Percentiles rank a stretch among this genome's conserved stretches.
These are phyloP conservation scores for Hipposideros larvatus DNA, from an alignment of 2,797 vertebrate species.

Conservation along the genomic window DNA sequence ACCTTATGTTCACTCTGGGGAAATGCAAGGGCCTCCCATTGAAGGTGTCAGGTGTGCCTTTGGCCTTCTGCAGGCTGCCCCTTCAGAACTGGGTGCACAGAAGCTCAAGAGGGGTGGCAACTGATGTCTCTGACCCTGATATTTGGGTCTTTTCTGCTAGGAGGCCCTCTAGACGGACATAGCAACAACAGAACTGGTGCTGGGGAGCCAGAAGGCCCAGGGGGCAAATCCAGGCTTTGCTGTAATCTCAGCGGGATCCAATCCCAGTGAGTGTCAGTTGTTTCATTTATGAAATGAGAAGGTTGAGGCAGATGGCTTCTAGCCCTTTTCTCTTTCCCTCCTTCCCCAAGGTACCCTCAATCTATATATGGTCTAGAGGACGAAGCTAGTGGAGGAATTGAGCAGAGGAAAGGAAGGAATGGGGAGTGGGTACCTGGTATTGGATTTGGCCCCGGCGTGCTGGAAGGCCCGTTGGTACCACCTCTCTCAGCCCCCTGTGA, in stretches of 20 bases:
- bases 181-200: background rate
- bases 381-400: background rate
- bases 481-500: conserved; percentile 1
- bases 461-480: background rate
- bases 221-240: background rate
- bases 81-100: background rate
- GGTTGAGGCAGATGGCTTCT: background rate
- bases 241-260: background rate
- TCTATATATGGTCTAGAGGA: background rate
- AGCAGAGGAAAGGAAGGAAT: background rate
- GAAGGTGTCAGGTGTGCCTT: background rate
- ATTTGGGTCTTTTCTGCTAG: background rate
- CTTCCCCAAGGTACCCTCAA: background rate
- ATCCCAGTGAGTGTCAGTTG: background rate
- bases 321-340: background rate
- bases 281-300: conserved; percentile 31
- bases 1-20: background rate
- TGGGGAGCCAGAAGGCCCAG: background rate
- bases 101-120: background rate
- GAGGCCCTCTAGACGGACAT: background rate
- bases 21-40: background rate
- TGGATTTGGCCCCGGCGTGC: background rate
- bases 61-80: background rate
- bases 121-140: background rate
- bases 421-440: conserved; percentile 22